A percentile compares a stretch with the other conserved stretches of the same genome.
These are phyloP conservation scores for Allolobophora icterica DNA, from an alignment of 2,888 invertebrate genomes.

Conservation along the genomic window DNA sequence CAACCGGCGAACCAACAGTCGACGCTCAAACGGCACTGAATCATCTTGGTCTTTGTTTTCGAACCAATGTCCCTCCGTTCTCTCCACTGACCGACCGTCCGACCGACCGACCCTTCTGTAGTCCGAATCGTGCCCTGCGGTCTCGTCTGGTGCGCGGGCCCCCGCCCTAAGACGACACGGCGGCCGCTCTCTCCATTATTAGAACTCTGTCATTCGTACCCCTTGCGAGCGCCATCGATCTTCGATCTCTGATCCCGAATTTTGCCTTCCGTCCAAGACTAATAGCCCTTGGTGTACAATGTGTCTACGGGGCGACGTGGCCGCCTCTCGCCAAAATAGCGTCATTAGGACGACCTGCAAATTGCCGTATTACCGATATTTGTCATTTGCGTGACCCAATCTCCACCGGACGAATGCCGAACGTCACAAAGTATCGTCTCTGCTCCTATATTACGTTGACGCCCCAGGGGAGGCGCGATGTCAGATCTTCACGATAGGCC, in stretches of 20 bases:
- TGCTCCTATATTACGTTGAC: conserved; percentile 24
- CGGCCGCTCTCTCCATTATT: conserved; percentile 30
- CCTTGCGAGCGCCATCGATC: conserved; percentile 31
- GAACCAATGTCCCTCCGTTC: background rate
- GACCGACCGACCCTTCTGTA: background rate
- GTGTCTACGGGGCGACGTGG: conserved; percentile 25
- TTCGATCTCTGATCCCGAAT: conserved; percentile 36
- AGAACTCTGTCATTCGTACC: conserved; percentile 35
- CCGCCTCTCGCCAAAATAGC: conserved; percentile 25
- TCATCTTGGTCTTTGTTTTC: conserved; percentile 14
- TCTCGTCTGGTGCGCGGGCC: background rate
- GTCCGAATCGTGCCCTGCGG: conserved; percentile 34
- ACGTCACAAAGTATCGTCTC: conserved; percentile 26
- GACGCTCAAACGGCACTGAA: background rate
- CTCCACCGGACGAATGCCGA: conserved; percentile 26
- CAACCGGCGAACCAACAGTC: background rate
- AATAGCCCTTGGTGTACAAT: conserved; percentile 34
- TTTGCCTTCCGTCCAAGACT: conserved; percentile 35
- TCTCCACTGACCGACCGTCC: background rate
- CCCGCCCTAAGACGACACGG: conserved; percentile 19
- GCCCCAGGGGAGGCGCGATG: conserved; percentile 20
- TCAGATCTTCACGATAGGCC: conserved; percentile 11
- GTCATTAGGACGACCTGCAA: conserved; percentile 35
- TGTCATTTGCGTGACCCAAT: conserved; percentile 38
- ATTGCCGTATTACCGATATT: conserved; percentile 29